Percentiles rank a stretch among this genome's conserved stretches.
phyloP scores from a whole-genome alignment of 2,113 vertebrate genomes.

The Ophiodon elongatus region DNA sequence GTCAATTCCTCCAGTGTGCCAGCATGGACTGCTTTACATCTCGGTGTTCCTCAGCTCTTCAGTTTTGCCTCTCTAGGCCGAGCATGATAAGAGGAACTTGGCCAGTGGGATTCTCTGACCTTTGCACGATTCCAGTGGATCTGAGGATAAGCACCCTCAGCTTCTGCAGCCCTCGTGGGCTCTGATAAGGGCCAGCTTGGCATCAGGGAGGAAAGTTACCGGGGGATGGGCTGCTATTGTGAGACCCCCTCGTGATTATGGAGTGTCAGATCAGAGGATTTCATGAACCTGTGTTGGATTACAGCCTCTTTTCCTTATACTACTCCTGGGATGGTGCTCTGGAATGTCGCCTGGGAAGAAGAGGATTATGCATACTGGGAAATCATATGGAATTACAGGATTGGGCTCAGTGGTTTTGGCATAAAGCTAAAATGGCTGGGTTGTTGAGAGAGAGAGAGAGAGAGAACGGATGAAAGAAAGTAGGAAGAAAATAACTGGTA shows the following conservation, averaged over 20 bases:
- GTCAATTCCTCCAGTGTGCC: background rate
- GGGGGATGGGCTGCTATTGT: constrained; percentile 11
- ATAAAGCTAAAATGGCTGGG: constrained; percentile 43
- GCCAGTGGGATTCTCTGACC: constrained; percentile 54
- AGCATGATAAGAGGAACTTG: constrained; percentile 46
- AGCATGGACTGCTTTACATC: constrained; percentile 9
- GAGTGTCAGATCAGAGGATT: constrained; percentile 67
- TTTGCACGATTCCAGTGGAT: constrained; percentile 49
- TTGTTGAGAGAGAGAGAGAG: background rate
- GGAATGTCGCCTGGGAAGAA: constrained; percentile 60
- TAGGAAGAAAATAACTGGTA: constrained; percentile 5
- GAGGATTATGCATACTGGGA: constrained; percentile 71
- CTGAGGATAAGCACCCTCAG: constrained; percentile 24
- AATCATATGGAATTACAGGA: constrained; percentile 75
- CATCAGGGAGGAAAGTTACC: constrained; percentile 19
- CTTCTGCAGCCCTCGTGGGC: constrained; percentile 28
- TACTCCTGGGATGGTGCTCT: constrained; percentile 51
- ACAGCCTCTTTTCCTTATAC: constrained; percentile 48
- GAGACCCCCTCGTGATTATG: constrained; percentile 57
- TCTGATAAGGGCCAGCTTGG: constrained; percentile 55
- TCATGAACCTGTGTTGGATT: constrained; percentile 65
- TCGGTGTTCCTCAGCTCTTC: constrained; percentile 2
- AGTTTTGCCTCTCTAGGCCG: constrained; percentile 16
- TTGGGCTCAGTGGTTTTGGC: constrained; percentile 55
- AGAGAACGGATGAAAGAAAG: constrained; percentile 44